Conservation (phyloP, 2,888 invertebrate species). For the Folsomia manolachei region DNA sequence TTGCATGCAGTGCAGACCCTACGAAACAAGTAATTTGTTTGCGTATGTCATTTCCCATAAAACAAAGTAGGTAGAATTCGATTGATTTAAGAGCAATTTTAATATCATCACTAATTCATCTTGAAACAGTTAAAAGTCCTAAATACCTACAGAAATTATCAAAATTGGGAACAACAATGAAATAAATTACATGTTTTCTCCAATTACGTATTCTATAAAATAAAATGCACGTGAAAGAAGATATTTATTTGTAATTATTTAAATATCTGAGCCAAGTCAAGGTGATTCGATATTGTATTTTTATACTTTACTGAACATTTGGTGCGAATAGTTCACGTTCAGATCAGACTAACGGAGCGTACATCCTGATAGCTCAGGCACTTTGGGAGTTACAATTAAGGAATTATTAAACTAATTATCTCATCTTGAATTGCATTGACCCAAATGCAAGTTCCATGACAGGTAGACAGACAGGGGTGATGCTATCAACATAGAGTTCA, state of each 20-base stretch:
- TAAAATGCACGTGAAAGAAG: too few species aligned
- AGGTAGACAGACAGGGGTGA: constrained; percentile 15
- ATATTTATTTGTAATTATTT: too few species aligned
- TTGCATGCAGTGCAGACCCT: background rate
- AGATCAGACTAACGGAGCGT: constrained; percentile 18
- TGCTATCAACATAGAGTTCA: background rate
- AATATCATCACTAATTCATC: background rate
- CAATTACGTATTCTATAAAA: too few species aligned
- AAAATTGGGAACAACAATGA: constrained; percentile 4
- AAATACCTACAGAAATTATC: background rate
- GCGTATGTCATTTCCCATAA: too few species aligned
- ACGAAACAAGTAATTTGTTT: background rate
- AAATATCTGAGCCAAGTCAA: too few species aligned
- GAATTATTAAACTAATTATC: constrained; percentile 47
- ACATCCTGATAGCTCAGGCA: constrained; percentile 16
- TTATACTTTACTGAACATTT: background rate
- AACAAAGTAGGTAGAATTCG: background rate
- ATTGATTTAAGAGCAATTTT: background rate
- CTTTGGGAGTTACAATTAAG: constrained; percentile 18
- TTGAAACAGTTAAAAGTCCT: background rate
- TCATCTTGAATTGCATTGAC: constrained; percentile 45
- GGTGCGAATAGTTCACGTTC: background rate
- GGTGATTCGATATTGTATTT: background rate
- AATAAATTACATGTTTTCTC: constrained; percentile 11
- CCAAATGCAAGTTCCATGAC: constrained; percentile 40